phyloP scores from a whole-genome alignment of 1,140 invertebrate genomes.

The Harpegnathos saltator region DNA sequence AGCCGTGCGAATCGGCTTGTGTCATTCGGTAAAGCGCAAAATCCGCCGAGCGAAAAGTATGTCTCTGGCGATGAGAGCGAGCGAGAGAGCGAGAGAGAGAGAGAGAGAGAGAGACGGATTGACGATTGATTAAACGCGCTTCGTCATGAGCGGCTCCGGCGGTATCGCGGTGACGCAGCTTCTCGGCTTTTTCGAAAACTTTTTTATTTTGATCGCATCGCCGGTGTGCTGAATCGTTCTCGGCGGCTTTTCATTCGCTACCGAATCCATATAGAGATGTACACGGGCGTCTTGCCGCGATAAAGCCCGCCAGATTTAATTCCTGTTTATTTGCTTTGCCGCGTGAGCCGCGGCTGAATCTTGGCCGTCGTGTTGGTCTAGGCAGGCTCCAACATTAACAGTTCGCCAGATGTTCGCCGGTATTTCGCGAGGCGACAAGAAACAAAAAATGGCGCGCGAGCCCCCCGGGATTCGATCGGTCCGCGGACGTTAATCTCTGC shows the following conservation, averaged over 20 bases:
- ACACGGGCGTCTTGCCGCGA: slow-evolving; percentile 55
- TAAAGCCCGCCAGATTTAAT: slow-evolving; percentile 83
- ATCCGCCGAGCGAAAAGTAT: slow-evolving; percentile 34
- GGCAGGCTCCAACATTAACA: slow-evolving; percentile 82
- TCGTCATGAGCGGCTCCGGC: slow-evolving; percentile 12
- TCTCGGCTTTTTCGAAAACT: neutral
- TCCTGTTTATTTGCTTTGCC: slow-evolving; percentile 84
- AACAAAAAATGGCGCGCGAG: slow-evolving; percentile 78
- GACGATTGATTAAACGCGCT: neutral
- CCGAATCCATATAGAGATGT: slow-evolving; percentile 45
- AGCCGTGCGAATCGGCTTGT: slow-evolving; percentile 3
- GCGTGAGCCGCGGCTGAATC: slow-evolving; percentile 76
- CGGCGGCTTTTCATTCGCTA: slow-evolving; percentile 4
- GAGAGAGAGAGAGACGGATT: neutral
- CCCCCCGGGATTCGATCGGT: slow-evolving; percentile 11
- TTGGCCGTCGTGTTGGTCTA: slow-evolving; percentile 74
- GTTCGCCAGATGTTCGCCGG: slow-evolving; percentile 83
- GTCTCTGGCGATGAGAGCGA: neutral
- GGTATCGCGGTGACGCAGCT: slow-evolving; percentile 23
- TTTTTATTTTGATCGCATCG: neutral
- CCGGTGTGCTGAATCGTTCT: too few species aligned
- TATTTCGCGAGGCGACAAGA: slow-evolving; percentile 80
- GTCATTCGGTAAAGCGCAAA: slow-evolving; percentile 64
- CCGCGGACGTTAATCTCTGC: slow-evolving; percentile 14
- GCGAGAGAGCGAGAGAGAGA: neutral